Conservation (phyloP, 1,140 invertebrate species). For the Philopotamus ludificatus region DNA sequence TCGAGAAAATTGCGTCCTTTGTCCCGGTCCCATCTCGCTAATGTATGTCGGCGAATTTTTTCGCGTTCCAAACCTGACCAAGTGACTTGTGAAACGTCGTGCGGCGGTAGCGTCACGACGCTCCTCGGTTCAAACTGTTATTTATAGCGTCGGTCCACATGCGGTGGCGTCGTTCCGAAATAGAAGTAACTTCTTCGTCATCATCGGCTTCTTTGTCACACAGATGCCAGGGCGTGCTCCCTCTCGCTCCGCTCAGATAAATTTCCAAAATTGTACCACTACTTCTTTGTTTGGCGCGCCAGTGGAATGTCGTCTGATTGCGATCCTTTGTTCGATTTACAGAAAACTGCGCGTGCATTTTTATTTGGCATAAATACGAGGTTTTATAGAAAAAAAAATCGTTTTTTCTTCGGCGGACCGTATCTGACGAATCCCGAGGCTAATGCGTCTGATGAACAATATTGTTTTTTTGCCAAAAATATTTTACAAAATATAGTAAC, state of each 20-base stretch:
- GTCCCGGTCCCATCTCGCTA: neutral
- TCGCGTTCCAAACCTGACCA: neutral
- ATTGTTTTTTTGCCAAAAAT: too few species aligned
- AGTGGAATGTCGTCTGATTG: neutral
- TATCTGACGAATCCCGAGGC: too few species aligned
- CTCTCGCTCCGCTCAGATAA: neutral
- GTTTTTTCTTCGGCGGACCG: too few species aligned
- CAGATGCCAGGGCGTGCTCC: neutral
- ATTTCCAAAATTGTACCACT: neutral
- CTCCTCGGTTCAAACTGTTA: conserved; percentile 11
- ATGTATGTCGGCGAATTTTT: neutral
- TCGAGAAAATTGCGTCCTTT: neutral
- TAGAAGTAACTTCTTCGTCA: conserved; percentile 24
- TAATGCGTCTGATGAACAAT: too few species aligned
- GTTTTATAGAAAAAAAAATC: too few species aligned
- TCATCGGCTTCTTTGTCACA: conserved; percentile 5
- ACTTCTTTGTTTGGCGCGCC: neutral
- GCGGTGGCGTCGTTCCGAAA: conserved; percentile 34
- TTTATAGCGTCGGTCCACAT: conserved; percentile 31
- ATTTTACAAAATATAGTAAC: too few species aligned
- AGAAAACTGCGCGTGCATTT: too few species aligned
- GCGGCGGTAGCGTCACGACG: conserved; percentile 7
- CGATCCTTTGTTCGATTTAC: too few species aligned
- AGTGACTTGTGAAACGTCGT: neutral
- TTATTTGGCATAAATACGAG: too few species aligned